phyloP scores from a whole-genome alignment of 2,797 vertebrate species.

The Odontamblyopus lacepedii region DNA sequence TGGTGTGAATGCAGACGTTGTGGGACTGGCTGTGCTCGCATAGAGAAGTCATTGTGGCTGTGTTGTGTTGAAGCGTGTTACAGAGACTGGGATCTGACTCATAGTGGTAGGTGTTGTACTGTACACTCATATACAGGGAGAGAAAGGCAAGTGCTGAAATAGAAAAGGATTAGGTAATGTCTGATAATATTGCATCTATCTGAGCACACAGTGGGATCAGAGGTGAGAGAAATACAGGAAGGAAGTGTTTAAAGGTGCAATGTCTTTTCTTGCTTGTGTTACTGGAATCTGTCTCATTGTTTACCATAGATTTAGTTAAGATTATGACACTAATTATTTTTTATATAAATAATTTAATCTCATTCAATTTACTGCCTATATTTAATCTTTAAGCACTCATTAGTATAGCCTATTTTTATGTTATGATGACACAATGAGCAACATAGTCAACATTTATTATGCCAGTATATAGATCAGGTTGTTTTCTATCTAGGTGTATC shows the following conservation, averaged over 20 bases:
- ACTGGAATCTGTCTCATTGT: too few relatives aligned
- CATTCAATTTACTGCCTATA: too few relatives aligned
- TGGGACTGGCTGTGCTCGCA: constrained; percentile 42
- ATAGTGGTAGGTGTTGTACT: constrained; percentile 64
- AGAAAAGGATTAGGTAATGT: constrained; percentile 39
- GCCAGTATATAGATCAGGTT: too few relatives aligned
- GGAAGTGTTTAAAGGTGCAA: background rate
- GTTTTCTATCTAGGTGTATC: too few relatives aligned
- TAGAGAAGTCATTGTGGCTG: constrained; percentile 54
- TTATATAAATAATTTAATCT: too few relatives aligned
- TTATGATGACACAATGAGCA: too few relatives aligned
- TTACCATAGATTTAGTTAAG: too few relatives aligned
- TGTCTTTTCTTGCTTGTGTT: background rate
- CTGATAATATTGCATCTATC: background rate
- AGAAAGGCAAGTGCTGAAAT: constrained; percentile 38
- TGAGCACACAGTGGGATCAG: background rate
- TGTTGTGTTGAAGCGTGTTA: constrained; percentile 44
- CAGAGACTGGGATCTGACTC: constrained; percentile 59
- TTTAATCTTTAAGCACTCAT: too few relatives aligned
- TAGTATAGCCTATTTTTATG: too few relatives aligned
- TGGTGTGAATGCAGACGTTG: constrained; percentile 41
- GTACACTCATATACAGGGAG: constrained; percentile 43
- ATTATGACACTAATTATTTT: too few relatives aligned
- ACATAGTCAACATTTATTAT: too few relatives aligned
- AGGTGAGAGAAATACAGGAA: background rate